Evolutionary conservation across 1,140 invertebrate genomes (phyloP).

Genomic region (Zelostemma sp.): DNA sequence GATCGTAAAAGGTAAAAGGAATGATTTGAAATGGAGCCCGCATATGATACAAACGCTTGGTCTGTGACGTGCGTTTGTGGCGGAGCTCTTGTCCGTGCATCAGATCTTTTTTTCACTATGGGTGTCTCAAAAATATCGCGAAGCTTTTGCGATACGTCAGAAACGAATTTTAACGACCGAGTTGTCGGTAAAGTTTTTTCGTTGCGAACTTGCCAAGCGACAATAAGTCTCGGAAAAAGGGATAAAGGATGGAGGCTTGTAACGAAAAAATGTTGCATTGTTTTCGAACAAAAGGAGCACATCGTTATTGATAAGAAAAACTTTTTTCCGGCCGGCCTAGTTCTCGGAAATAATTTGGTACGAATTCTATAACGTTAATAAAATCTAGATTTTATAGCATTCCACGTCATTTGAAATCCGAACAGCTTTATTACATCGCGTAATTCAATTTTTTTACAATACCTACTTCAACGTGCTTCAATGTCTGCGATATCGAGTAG

Average conservation of each 20-base stretch:
- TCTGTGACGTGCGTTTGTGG: conserved; percentile 20
- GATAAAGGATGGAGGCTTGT: too few relatives aligned
- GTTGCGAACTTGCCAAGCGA: not conserved
- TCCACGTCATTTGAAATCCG: too few relatives aligned
- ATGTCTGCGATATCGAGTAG: too few relatives aligned
- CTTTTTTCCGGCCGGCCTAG: too few relatives aligned
- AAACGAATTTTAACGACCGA: not conserved
- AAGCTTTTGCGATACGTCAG: not conserved
- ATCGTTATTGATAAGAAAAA: conserved; percentile 20
- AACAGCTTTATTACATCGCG: too few relatives aligned
- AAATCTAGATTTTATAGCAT: too few relatives aligned
- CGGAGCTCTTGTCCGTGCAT: conserved; percentile 10
- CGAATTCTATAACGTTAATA: too few relatives aligned
- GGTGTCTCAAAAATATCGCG: not conserved
- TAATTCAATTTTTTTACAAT: too few relatives aligned
- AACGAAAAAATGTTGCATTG: not conserved
- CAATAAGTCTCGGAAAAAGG: not conserved
- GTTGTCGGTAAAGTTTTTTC: not conserved
- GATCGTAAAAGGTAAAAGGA: conserved; percentile 51
- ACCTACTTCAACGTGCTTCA: too few relatives aligned
- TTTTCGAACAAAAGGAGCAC: conserved; percentile 34
- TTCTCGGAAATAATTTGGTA: too few relatives aligned
- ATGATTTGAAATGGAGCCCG: conserved; percentile 59
- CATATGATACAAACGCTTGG: conserved; percentile 45
- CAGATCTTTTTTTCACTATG: not conserved